phyloP scores from a whole-genome alignment of 2,888 invertebrate genomes.

The Noctua pronuba region DNA sequence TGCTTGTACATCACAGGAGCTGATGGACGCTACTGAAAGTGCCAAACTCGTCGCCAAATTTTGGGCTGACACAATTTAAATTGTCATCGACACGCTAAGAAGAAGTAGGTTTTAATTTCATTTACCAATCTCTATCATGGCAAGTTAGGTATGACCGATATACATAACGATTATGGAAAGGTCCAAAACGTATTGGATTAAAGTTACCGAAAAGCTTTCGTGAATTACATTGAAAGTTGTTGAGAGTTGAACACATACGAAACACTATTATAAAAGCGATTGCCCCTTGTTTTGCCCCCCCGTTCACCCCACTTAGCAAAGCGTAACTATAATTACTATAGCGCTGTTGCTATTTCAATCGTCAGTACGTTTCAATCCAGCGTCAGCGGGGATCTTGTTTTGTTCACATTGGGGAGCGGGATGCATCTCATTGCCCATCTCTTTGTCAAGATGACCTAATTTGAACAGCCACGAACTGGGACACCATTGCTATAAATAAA shows the following conservation, averaged over 20 bases:
- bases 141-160: neutral
- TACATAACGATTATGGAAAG: neutral
- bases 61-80: too few relatives aligned
- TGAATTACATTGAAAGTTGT: neutral
- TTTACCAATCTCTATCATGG: neutral
- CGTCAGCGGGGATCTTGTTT: slow-evolving; percentile 45
- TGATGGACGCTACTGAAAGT: too few relatives aligned
- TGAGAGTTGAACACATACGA: neutral
- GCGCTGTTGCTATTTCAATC: neutral
- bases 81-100: too few relatives aligned
- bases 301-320: neutral
- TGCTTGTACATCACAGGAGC: too few relatives aligned
- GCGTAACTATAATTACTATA: slow-evolving; percentile 13
- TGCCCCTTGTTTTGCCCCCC: neutral
- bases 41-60: too few relatives aligned
- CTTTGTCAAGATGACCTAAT: slow-evolving; percentile 78
- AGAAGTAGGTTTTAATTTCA: too few relatives aligned
- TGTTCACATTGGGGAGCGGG: slow-evolving; percentile 56
- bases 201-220: neutral
- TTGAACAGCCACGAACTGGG: slow-evolving; percentile 73
- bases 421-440: slow-evolving; percentile 78
- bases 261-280: neutral
- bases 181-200: neutral
- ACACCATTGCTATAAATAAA: slow-evolving; percentile 61
- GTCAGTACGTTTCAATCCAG: slow-evolving; percentile 36